Conservation (phyloP, 1,140 invertebrate species). For the Cyclargus thomasi region DNA sequence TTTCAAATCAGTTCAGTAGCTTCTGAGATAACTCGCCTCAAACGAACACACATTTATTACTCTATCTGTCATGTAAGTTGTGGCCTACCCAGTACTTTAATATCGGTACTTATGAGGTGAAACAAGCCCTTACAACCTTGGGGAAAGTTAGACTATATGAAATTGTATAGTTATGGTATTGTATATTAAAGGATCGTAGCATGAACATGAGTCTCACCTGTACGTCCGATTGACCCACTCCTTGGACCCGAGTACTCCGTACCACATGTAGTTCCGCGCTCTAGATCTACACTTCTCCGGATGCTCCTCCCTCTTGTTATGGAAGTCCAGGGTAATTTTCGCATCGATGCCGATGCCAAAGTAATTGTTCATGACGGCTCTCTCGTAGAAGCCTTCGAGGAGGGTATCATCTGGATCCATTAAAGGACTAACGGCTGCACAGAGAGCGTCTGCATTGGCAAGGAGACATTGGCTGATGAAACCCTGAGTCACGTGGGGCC, state of each 20-base stretch:
- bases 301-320: conserved; percentile 97
- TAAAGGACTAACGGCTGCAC: conserved; percentile 93
- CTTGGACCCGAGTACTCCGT: conserved; percentile 95
- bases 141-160: too few relatives aligned
- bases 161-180: too few relatives aligned
- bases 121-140: too few relatives aligned
- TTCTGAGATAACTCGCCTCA: too few relatives aligned
- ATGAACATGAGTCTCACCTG: too few relatives aligned
- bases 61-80: too few relatives aligned
- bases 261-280: conserved; percentile 98
- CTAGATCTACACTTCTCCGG: conserved; percentile 96
- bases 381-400: conserved; percentile 93
- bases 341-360: conserved; percentile 99
- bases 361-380: conserved; percentile 99
- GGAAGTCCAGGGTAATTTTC: conserved; percentile 98
- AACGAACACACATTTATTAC: too few relatives aligned
- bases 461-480: conserved; percentile 83
- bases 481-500: conserved; percentile 82
- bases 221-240: conserved; percentile 94
- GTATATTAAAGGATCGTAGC: too few relatives aligned
- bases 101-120: too few relatives aligned
- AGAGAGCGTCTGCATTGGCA: conserved; percentile 96
- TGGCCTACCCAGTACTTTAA: too few relatives aligned
- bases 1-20: too few relatives aligned
- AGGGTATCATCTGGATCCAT: conserved; percentile 94